A percentile compares a stretch with the other conserved stretches of the same genome.
Evolutionary conservation across 2,888 invertebrate genomes (phyloP).

Genomic region (Ctena decussata): DNA sequence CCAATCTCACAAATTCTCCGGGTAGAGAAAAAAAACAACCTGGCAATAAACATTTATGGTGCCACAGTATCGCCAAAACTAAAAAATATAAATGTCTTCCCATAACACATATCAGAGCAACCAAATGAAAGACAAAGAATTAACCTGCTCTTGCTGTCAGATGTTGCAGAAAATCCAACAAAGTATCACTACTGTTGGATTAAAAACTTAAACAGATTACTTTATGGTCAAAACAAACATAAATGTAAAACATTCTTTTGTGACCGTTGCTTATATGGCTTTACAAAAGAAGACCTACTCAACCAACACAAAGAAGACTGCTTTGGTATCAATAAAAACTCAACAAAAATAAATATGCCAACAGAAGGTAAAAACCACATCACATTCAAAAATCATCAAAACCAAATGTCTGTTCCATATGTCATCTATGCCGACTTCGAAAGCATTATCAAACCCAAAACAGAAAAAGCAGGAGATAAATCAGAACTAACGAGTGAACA

Average conservation of each 20-base stretch:
- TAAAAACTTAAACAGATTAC: conserved; percentile 1
- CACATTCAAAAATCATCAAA: no score
- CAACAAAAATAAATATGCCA: conserved; percentile 28
- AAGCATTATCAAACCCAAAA: conserved; percentile 33
- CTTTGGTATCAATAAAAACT: conserved; percentile 34
- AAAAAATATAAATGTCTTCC: conserved; percentile 31
- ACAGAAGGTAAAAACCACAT: no score
- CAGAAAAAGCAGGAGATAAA: conserved; percentile 21
- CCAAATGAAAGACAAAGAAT: conserved; percentile 17
- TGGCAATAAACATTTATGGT: conserved; percentile 20
- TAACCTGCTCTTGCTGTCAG: background rate
- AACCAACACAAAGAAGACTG: conserved; percentile 40
- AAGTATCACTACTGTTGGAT: conserved; percentile 20
- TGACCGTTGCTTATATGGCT: conserved; percentile 34
- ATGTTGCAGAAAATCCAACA: background rate
- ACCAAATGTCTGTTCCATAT: no score
- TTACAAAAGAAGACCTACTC: conserved; percentile 22
- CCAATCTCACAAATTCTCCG: conserved; percentile 42
- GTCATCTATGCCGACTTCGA: no score
- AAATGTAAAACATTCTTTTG: conserved; percentile 27
- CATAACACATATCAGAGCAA: conserved; percentile 44
- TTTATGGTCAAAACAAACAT: conserved; percentile 15
- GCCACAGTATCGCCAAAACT: conserved; percentile 12
- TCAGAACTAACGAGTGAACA: conserved; percentile 37
- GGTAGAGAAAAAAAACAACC: conserved; percentile 35